phyloP scores from a whole-genome alignment of 1,140 invertebrate genomes.

The Brachionus plicatilis region DNA sequence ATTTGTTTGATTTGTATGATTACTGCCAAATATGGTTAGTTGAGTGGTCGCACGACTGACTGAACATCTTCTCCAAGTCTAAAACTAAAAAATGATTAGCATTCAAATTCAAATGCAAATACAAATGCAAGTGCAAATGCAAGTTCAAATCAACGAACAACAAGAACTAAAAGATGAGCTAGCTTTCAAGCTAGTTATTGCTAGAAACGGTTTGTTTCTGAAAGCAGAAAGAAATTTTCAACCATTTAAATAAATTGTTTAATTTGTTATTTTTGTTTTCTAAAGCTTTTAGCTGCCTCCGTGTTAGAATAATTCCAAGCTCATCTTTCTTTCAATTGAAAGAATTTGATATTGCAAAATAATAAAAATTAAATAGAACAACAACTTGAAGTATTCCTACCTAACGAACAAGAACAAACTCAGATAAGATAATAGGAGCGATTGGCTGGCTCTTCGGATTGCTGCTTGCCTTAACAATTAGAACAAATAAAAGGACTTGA shows the following conservation, averaged over 20 bases:
- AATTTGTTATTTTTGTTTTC: neutral
- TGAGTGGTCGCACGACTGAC: neutral
- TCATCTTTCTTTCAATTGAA: neutral
- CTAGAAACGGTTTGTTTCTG: neutral
- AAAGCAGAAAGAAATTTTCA: neutral
- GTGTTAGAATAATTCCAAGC: neutral
- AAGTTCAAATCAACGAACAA: neutral
- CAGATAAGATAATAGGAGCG: neutral
- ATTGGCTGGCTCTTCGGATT: neutral
- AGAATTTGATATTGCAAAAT: neutral
- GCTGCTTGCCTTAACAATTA: neutral
- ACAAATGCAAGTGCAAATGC: neutral
- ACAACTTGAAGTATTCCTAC: neutral
- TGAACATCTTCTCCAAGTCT: neutral
- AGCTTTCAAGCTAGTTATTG: neutral
- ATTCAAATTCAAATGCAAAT: too few relatives aligned
- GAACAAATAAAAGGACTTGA: neutral
- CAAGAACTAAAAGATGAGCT: neutral
- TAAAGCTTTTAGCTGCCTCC: neutral
- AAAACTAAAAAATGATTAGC: neutral
- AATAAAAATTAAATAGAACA: neutral
- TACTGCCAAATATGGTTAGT: conserved; percentile 12
- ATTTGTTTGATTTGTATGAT: too few relatives aligned
- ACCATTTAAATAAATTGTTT: conserved; percentile 17
- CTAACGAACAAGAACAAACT: neutral